Percentiles rank a stretch among this genome's conserved stretches.
Conservation (phyloP, 2,797 vertebrate genomes). For the Myoxocephalus aenaeus region DNA sequence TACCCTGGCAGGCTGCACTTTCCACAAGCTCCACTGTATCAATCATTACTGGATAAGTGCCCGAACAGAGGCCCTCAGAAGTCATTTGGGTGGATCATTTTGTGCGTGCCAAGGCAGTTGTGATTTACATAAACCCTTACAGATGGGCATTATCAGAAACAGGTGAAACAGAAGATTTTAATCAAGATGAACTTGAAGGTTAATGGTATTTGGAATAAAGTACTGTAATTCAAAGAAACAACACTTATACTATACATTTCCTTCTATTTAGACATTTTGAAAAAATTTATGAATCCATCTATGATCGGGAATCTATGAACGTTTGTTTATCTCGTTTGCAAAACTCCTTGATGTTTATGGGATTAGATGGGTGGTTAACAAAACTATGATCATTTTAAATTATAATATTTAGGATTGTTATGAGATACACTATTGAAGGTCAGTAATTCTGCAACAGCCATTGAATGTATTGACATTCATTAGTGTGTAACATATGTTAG, state of each 20-base stretch:
- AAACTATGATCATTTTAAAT: background rate
- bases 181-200: slow-evolving; percentile 36
- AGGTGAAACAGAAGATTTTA: slow-evolving; percentile 48
- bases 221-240: background rate
- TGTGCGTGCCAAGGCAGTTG: slow-evolving; percentile 47
- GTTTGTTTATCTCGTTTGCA: background rate
- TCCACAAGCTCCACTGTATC: slow-evolving; percentile 73
- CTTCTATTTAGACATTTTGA: background rate
- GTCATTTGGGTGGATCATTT: slow-evolving; percentile 56
- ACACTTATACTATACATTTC: background rate
- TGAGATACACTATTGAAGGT: background rate
- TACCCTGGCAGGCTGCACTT: slow-evolving; percentile 63
- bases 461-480: too few relatives aligned
- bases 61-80: slow-evolving; percentile 51
- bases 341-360: background rate
- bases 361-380: background rate
- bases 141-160: slow-evolving; percentile 66
- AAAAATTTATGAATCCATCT: background rate
- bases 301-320: background rate
- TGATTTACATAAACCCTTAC: slow-evolving; percentile 66
- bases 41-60: slow-evolving; percentile 60
- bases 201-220: background rate
- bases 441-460: background rate
- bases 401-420: background rate
- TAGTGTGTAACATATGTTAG: background rate